Conservation (phyloP, 64 coral and sea anemone genomes). For the Pocillopora damicornis region DNA sequence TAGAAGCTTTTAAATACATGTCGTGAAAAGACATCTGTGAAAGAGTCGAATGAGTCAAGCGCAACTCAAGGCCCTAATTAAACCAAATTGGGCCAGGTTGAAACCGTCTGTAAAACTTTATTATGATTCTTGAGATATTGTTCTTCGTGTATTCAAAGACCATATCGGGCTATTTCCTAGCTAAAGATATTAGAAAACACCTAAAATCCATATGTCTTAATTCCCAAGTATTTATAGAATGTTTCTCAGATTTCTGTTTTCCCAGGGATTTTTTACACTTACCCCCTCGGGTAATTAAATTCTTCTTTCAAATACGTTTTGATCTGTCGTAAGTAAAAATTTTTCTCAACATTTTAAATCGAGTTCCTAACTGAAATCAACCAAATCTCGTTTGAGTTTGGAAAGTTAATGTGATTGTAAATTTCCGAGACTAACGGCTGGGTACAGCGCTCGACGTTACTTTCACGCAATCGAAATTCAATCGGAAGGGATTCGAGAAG, state of each 20-base stretch:
- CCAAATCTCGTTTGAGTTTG: too few relatives aligned
- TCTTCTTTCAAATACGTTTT: neutral
- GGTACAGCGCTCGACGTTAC: neutral
- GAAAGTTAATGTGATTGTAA: neutral
- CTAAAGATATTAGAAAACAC: slow-evolving; percentile 28
- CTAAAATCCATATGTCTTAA: slow-evolving; percentile 30
- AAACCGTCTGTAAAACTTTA: slow-evolving; percentile 5
- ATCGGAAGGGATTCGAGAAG: neutral
- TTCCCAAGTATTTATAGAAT: slow-evolving; percentile 25
- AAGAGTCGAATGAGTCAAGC: slow-evolving; percentile 26
- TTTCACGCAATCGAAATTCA: neutral
- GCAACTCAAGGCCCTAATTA: slow-evolving; percentile 19
- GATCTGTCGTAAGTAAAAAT: neutral
- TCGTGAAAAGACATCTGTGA: slow-evolving; percentile 30
- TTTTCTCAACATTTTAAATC: too few relatives aligned
- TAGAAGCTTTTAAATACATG: slow-evolving; percentile 75
- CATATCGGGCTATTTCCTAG: slow-evolving; percentile 32
- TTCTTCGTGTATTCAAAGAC: slow-evolving; percentile 29
- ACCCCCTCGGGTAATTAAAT: neutral
- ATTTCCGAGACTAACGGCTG: neutral
- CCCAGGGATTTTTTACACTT: neutral
- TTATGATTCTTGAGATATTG: slow-evolving; percentile 24
- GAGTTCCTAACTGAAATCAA: too few relatives aligned
- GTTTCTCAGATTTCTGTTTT: slow-evolving; percentile 37
- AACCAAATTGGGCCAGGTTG: slow-evolving; percentile 31